phyloP scores from a whole-genome alignment of 2,888 invertebrate genomes.

The Parasteatoda lunata region DNA sequence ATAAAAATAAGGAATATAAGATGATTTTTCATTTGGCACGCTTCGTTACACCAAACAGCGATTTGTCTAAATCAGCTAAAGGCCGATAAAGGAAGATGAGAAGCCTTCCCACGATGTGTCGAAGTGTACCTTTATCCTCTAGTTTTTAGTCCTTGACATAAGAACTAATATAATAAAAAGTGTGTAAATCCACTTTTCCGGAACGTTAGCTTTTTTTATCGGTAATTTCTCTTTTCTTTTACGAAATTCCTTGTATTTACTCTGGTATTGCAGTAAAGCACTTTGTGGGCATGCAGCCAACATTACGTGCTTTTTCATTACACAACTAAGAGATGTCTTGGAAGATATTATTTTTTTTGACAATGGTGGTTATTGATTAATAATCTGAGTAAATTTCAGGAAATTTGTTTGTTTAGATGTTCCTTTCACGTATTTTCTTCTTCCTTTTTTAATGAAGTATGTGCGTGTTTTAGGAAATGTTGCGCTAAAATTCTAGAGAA shows the following conservation, averaged over 20 bases:
- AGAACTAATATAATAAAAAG: slow-evolving; percentile 3
- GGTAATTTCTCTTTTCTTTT: neutral
- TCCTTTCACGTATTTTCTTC: too few relatives aligned
- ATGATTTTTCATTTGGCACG: neutral
- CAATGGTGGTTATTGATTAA: neutral
- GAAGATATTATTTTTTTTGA: neutral
- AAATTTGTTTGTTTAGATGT: neutral
- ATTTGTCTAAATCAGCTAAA: slow-evolving; percentile 1
- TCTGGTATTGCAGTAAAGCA: neutral
- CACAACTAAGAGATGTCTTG: neutral
- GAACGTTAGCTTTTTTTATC: neutral
- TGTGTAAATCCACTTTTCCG: slow-evolving; percentile 5
- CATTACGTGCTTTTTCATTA: slow-evolving; percentile 1
- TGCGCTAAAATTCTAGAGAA: too few relatives aligned
- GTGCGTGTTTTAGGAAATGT: too few relatives aligned
- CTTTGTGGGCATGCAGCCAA: neutral
- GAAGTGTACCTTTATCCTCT: neutral
- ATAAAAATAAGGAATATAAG: neutral
- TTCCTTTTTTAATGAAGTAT: too few relatives aligned
- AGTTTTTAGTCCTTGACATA: neutral
- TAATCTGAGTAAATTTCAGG: neutral
- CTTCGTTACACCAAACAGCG: neutral
- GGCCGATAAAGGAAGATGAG: neutral
- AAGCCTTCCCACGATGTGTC: neutral
- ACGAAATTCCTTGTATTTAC: neutral